Percentiles rank a stretch among this genome's conserved stretches.
Evolutionary conservation across 2,888 invertebrate species (phyloP).

Genomic region (Lutraria lutraria): DNA sequence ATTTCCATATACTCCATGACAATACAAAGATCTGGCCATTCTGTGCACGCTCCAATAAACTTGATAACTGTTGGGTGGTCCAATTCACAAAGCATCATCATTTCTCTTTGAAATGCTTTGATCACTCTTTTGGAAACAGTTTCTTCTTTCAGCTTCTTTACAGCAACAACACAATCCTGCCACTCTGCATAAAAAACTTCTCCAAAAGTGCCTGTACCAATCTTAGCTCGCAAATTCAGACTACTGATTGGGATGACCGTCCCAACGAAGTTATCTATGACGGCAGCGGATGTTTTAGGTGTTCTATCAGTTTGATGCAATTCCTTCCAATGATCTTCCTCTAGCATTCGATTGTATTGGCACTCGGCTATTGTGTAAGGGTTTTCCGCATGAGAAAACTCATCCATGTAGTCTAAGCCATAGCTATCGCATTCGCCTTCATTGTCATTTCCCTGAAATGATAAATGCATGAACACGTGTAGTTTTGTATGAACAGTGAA

Average conservation of each 20-base stretch:
- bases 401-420: not conserved
- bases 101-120: conserved; percentile 57
- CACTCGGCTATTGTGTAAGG: conserved; percentile 18
- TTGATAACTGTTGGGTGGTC: conserved; percentile 66
- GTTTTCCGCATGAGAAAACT: not conserved
- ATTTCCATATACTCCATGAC: conserved; percentile 70
- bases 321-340: conserved; percentile 32
- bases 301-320: conserved; percentile 10
- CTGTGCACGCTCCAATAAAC: conserved; percentile 63
- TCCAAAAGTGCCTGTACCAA: conserved; percentile 67
- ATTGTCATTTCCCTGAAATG: conserved; percentile 3
- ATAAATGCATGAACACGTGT: not conserved
- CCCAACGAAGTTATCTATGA: conserved; percentile 46
- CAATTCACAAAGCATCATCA: conserved; percentile 54
- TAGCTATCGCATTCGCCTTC: not conserved
- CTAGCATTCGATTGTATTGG: conserved; percentile 33
- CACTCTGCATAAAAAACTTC: conserved; percentile 64
- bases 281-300: conserved; percentile 40
- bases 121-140: conserved; percentile 51
- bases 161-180: conserved; percentile 64
- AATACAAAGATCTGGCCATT: conserved; percentile 61
- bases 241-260: not conserved
- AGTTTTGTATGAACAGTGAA: not conserved
- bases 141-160: conserved; percentile 60
- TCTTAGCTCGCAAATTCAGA: conserved; percentile 44